Percentiles rank a stretch among this genome's conserved stretches.
Evolutionary conservation across 2,888 invertebrate genomes (phyloP).

Genomic region (Drosophila testacea): DNA sequence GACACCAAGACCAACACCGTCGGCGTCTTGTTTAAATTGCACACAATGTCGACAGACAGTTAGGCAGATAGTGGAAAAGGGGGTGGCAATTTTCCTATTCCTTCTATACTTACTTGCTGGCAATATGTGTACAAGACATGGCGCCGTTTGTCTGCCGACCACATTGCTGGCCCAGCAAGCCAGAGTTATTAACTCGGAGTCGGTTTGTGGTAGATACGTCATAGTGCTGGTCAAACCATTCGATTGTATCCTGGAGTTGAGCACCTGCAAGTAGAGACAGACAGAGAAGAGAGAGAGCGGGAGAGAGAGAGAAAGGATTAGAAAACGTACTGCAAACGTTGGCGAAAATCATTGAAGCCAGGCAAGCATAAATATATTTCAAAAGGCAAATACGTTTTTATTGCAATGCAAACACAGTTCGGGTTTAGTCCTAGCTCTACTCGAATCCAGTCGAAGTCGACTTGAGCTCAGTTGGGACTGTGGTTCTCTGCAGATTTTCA

Average conservation of each 20-base stretch:
- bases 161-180: slow-evolving; percentile 95
- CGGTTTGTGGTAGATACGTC: slow-evolving; percentile 87
- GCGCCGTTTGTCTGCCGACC: slow-evolving; percentile 92
- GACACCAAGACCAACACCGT: slow-evolving; percentile 21
- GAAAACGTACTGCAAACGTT: slow-evolving; percentile 43
- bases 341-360: slow-evolving; percentile 51
- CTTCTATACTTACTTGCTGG: slow-evolving; percentile 90
- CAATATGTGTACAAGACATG: slow-evolving; percentile 93
- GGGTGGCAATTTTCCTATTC: slow-evolving; percentile 31
- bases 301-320: slow-evolving; percentile 24
- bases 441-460: not conserved
- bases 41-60: slow-evolving; percentile 48
- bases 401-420: slow-evolving; percentile 63
- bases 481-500: slow-evolving; percentile 68
- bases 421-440: slow-evolving; percentile 33
- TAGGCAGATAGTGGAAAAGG: not conserved
- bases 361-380: slow-evolving; percentile 64
- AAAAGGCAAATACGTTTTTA: slow-evolving; percentile 76
- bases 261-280: slow-evolving; percentile 83
- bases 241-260: slow-evolving; percentile 85
- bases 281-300: not conserved
- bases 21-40: slow-evolving; percentile 36
- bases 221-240: slow-evolving; percentile 87
- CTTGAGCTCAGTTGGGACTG: slow-evolving; percentile 19
- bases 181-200: slow-evolving; percentile 91